These are phyloP conservation scores for Seriola aureovittata DNA, from an alignment of 2,113 vertebrate species.

Conservation along the genomic window DNA sequence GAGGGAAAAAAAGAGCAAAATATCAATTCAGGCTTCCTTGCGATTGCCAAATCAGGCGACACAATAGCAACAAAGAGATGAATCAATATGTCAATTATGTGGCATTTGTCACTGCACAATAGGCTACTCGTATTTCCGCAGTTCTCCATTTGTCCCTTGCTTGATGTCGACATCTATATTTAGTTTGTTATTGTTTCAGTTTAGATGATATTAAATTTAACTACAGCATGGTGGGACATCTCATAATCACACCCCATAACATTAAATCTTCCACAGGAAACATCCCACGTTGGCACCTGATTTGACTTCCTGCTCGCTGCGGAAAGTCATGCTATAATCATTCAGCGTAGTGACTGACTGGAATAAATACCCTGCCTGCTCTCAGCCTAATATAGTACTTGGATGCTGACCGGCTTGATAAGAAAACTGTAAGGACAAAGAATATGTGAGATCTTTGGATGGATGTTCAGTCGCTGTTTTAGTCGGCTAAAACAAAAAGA, in stretches of 20 bases:
- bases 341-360: conserved; percentile 1
- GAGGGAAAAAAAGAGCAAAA: not conserved
- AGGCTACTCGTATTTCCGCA: conserved; percentile 19
- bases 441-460: not conserved
- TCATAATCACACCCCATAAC: conserved; percentile 14
- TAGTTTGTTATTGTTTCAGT: conserved; percentile 26
- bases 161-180: conserved; percentile 31
- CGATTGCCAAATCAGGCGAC: conserved; percentile 5
- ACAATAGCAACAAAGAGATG: conserved; percentile 31
- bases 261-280: conserved; percentile 55
- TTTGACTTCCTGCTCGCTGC: conserved; percentile 27
- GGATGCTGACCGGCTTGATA: not conserved
- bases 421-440: not conserved
- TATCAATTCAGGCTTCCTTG: conserved; percentile 9
- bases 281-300: conserved; percentile 31
- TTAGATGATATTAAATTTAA: conserved; percentile 22
- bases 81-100: conserved; percentile 52
- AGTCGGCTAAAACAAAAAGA: not conserved
- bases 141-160: conserved; percentile 22
- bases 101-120: conserved; percentile 41
- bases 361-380: conserved; percentile 19
- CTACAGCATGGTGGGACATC: conserved; percentile 16
- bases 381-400: not conserved
- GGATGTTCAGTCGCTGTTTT: not conserved
- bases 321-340: conserved; percentile 20